Evolutionary conservation across 1,140 invertebrate genomes (phyloP).

Genomic region (Diorhabda sublineata): DNA sequence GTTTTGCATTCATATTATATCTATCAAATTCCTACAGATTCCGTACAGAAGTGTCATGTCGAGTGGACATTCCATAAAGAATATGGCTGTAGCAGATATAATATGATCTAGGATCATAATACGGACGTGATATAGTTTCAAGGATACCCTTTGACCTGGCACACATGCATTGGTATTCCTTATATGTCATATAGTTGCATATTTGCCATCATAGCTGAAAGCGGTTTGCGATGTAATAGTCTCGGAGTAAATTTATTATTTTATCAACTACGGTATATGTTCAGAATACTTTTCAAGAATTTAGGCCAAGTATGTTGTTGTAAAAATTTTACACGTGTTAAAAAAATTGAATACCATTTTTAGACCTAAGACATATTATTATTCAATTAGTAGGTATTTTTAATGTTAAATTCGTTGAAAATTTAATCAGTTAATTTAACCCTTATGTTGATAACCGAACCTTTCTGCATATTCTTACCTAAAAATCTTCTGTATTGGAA

Average conservation of each 20-base stretch:
- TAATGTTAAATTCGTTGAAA: too few relatives aligned
- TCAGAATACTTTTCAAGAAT: too few relatives aligned
- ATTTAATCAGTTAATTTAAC: too few relatives aligned
- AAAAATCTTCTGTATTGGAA: too few relatives aligned
- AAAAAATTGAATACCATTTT: too few relatives aligned
- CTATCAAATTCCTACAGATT: slow-evolving; percentile 3
- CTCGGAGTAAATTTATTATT: not conserved
- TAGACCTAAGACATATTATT: too few relatives aligned
- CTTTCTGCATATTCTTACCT: too few relatives aligned
- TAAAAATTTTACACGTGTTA: too few relatives aligned
- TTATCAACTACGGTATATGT: too few relatives aligned
- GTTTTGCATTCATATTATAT: not conserved
- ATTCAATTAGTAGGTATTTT: too few relatives aligned
- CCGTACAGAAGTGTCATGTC: slow-evolving; percentile 14
- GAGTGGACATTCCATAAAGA: slow-evolving; percentile 15
- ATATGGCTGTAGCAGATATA: slow-evolving; percentile 13
- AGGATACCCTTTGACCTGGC: slow-evolving; percentile 27
- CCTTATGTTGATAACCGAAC: too few relatives aligned
- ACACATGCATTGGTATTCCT: slow-evolving; percentile 28
- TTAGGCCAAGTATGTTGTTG: too few relatives aligned
- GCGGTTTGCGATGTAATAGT: not conserved
- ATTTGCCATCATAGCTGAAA: not conserved
- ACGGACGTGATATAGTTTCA: slow-evolving; percentile 18
- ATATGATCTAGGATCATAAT: slow-evolving; percentile 9
- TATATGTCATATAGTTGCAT: slow-evolving; percentile 15